These are phyloP conservation scores for Cepphus grylle DNA, from an alignment of 2,113 vertebrate species.

Conservation along the genomic window DNA sequence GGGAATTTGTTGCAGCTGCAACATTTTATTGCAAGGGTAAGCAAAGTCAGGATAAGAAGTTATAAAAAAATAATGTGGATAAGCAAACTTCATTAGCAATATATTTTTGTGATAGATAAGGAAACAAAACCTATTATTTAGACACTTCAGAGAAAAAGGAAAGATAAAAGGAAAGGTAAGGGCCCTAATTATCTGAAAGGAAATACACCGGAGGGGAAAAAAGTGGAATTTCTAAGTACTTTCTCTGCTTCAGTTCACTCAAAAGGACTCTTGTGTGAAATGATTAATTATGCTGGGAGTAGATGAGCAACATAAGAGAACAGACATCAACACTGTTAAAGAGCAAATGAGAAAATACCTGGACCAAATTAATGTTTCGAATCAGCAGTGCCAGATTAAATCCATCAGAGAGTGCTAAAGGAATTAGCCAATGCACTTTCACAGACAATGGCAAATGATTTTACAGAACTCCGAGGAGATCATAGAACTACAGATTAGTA, in stretches of 20 bases:
- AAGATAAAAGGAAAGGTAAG: conserved; percentile 38
- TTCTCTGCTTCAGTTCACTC: conserved; percentile 45
- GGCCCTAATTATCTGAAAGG: conserved; percentile 23
- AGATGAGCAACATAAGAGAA: conserved; percentile 35
- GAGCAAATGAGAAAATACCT: conserved; percentile 49
- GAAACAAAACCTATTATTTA: background rate
- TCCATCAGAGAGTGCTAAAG: background rate
- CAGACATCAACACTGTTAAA: conserved; percentile 3
- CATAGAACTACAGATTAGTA: background rate
- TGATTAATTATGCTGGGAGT: conserved; percentile 56
- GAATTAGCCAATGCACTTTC: conserved; percentile 24
- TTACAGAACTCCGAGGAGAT: background rate
- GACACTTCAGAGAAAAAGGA: background rate
- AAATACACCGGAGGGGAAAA: conserved; percentile 23
- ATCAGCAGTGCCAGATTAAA: conserved; percentile 19
- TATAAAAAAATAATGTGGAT: background rate
- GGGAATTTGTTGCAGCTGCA: background rate
- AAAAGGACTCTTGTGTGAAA: conserved; percentile 38
- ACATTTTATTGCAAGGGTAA: background rate
- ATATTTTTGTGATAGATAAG: background rate
- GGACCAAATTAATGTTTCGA: conserved; percentile 35
- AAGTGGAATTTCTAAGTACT: conserved; percentile 22
- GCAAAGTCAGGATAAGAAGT: background rate
- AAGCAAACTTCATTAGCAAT: background rate
- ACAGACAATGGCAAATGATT: conserved; percentile 11